Evolutionary conservation across 2,797 vertebrate genomes (phyloP).

Genomic region (Atherinosoma microstoma): DNA sequence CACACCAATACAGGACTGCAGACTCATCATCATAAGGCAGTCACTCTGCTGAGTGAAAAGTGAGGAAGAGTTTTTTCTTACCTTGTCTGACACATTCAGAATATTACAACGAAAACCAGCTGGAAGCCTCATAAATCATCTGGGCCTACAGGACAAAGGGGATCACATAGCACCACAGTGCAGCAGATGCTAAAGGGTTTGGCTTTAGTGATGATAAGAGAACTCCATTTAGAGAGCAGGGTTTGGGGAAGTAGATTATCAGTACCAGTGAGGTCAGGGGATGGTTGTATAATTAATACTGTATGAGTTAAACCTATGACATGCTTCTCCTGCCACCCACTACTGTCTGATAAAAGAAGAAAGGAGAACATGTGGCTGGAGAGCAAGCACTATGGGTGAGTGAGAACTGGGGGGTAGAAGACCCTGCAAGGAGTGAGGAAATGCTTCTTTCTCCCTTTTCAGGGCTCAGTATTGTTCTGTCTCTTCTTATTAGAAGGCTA

Average conservation of each 20-base stretch:
- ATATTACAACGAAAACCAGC: conserved; percentile 65
- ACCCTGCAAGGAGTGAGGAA: conserved; percentile 41
- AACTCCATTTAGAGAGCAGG: conserved; percentile 63
- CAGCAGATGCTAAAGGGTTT: conserved; percentile 65
- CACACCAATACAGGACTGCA: conserved; percentile 40
- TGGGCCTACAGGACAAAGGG: conserved; percentile 69
- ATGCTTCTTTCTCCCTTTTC: conserved; percentile 64
- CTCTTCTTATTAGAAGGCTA: conserved; percentile 85
- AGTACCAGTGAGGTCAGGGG: conserved; percentile 64
- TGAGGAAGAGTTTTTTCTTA: conserved; percentile 56
- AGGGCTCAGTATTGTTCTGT: conserved; percentile 80
- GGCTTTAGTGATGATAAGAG: conserved; percentile 69
- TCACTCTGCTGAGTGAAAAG: conserved; percentile 56
- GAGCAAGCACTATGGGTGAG: conserved; percentile 59
- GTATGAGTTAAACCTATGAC: conserved; percentile 82
- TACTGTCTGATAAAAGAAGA: conserved; percentile 72
- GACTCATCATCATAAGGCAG: conserved; percentile 64
- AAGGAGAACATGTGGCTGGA: conserved; percentile 54
- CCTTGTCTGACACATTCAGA: conserved; percentile 60
- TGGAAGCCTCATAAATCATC: conserved; percentile 83
- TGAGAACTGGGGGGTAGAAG: conserved; percentile 21
- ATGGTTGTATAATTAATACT: conserved; percentile 82
- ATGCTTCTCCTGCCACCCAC: conserved; percentile 67
- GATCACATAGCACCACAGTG: conserved; percentile 57
- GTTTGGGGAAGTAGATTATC: conserved; percentile 78